These are phyloP conservation scores for Polia nebulosa DNA, from an alignment of 2,888 invertebrate genomes.

Conservation along the genomic window DNA sequence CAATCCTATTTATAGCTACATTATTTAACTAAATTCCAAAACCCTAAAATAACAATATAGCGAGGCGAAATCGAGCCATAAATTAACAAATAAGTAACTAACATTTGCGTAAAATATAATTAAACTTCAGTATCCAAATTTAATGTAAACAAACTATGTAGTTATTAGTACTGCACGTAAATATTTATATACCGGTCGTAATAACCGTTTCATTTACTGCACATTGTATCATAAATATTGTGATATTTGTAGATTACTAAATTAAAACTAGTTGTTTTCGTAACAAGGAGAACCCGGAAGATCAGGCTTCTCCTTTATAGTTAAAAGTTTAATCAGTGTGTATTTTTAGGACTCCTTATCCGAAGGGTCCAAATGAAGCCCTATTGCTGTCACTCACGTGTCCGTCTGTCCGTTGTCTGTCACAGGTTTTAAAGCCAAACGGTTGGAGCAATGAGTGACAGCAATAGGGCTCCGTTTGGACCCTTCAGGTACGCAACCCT, in stretches of 20 bases:
- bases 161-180: conserved; percentile 30
- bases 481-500: too few species aligned
- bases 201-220: conserved; percentile 36
- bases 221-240: conserved; percentile 19
- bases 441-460: too few species aligned
- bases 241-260: conserved; percentile 29
- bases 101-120: conserved; percentile 50
- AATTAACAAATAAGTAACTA: conserved; percentile 43
- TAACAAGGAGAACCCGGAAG: conserved; percentile 33
- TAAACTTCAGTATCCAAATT: conserved; percentile 36
- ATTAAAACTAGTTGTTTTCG: conserved; percentile 31
- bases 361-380: too few species aligned
- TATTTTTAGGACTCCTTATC: too few species aligned
- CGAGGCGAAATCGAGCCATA: conserved; percentile 13
- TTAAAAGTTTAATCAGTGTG: conserved; percentile 9
- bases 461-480: too few species aligned
- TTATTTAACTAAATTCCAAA: conserved; percentile 24
- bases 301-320: background rate
- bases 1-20: conserved; percentile 6
- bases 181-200: conserved; percentile 37
- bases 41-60: conserved; percentile 24
- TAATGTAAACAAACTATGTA: conserved; percentile 36
- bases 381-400: too few species aligned
- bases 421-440: too few species aligned
- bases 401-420: too few species aligned